phyloP scores from a whole-genome alignment of 1,140 invertebrate species.

The Spodoptera litura region DNA sequence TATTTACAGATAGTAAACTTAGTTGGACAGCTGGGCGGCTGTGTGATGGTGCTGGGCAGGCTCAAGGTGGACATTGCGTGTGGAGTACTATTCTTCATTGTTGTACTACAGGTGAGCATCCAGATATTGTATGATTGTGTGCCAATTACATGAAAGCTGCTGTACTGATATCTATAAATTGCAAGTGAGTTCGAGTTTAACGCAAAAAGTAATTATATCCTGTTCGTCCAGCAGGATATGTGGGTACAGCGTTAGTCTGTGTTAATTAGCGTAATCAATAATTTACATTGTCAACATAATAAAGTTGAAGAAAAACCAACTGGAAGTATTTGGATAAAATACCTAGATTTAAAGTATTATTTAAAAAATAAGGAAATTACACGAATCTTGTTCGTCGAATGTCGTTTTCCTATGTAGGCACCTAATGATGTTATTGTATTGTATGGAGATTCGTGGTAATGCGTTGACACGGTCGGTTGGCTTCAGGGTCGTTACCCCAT shows the following conservation, averaged over 20 bases:
- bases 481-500: slow-evolving; percentile 11
- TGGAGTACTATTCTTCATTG: slow-evolving; percentile 97
- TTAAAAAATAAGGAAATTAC: not conserved
- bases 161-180: too few species aligned
- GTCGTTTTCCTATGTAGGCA: not conserved
- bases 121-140: not conserved
- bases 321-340: too few species aligned
- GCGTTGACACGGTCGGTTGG: not conserved
- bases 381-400: not conserved
- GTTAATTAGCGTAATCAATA: too few species aligned
- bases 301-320: too few species aligned
- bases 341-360: too few species aligned
- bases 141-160: too few species aligned
- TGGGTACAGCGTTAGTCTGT: too few species aligned
- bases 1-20: slow-evolving; percentile 93
- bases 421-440: not conserved
- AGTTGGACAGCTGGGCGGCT: slow-evolving; percentile 97
- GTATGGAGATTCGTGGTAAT: not conserved
- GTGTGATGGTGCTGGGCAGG: slow-evolving; percentile 97
- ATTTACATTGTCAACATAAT: too few species aligned
- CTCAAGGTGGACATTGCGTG: slow-evolving; percentile 98
- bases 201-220: too few species aligned
- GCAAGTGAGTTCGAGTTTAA: too few species aligned
- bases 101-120: slow-evolving; percentile 93
- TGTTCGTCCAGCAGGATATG: too few species aligned